Evolutionary conservation across 2,113 vertebrate species (phyloP), one percentile per base, ranked within the genome.

Genomic region (Perognathus longimembris): DNA sequence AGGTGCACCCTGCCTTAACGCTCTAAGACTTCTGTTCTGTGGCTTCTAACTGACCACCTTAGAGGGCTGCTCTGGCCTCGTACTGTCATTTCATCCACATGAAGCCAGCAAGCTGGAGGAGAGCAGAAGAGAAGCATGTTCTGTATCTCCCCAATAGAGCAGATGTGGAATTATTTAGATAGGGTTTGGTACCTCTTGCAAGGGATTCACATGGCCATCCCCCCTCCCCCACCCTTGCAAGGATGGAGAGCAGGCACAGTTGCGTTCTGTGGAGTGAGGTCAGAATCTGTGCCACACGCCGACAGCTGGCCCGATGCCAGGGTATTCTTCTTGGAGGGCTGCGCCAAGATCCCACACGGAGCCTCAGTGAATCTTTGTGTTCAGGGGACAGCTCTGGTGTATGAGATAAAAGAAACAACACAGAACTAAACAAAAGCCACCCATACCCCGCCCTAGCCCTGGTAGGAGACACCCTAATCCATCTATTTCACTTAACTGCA

Each of bases 401-500:
- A 15, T 38, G 18, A 75, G 42, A 64, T 42, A 66, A n/a, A 28
- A 30, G 24, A 21, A 32, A 28, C 21, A 76, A 34, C 28, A 21
- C 1, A n/a, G n/a, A 54, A 54, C 30, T 20, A 11, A 73, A 36
- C 26, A 59, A 54, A 73, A 26, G 5, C 15, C 17, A 76, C 18
- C n/a, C 32, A 4, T 28, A 20, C 59, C 59, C 61, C 61, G 40
- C n/a, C 7, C 0, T 36, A 28, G n/a, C 66, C 66, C 80, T 64
- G 18, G 28, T 61, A 32, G 73, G 84, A 84, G 59, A 92, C 18
- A 40, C 21, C 64, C 67, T 84, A 34, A 91, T 89, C 78, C 50
- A 81, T 78, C 64, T 74, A 17, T 38, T 85, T 89, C 73, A 24
- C 45, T 64, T 95, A 91, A 84, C 3, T n/a, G 84, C 34, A 10